Evolutionary conservation across 2,797 vertebrate species (phyloP).

Genomic region (Malurus leucopterus): DNA sequence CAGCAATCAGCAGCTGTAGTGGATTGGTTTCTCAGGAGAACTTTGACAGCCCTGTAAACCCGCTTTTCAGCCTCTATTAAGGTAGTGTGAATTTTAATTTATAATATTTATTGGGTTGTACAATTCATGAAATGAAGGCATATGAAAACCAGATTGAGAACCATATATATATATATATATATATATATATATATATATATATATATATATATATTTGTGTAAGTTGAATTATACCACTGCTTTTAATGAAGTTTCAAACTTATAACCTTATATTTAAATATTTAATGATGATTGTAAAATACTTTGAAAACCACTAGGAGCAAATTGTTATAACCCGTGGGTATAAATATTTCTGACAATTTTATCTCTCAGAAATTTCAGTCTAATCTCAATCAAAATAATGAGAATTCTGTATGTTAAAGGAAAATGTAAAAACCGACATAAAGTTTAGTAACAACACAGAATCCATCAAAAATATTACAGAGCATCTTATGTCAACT

Average conservation of each 20-base stretch:
- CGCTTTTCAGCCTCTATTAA: background rate
- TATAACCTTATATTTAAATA: background rate
- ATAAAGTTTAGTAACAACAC: background rate
- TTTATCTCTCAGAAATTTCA: background rate
- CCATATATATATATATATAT: no score
- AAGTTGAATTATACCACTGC: background rate
- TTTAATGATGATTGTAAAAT: background rate
- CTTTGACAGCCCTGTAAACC: background rate
- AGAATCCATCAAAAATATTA: background rate
- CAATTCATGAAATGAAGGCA: background rate
- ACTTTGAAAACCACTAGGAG: background rate
- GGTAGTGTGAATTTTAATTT: background rate
- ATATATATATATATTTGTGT: background rate
- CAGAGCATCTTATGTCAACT: background rate
- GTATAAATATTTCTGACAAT: background rate
- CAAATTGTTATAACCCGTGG: background rate
- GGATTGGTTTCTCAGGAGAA: background rate
- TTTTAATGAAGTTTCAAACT: background rate
- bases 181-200: no score
- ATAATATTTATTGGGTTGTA: background rate
- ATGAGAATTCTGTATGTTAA: background rate
- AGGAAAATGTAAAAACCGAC: background rate
- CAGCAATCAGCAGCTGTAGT: background rate
- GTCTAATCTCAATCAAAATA: background rate
- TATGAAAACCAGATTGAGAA: background rate